These are phyloP conservation scores for Crotalus horridus DNA, from an alignment of 2,113 vertebrate species.

Conservation along the genomic window DNA sequence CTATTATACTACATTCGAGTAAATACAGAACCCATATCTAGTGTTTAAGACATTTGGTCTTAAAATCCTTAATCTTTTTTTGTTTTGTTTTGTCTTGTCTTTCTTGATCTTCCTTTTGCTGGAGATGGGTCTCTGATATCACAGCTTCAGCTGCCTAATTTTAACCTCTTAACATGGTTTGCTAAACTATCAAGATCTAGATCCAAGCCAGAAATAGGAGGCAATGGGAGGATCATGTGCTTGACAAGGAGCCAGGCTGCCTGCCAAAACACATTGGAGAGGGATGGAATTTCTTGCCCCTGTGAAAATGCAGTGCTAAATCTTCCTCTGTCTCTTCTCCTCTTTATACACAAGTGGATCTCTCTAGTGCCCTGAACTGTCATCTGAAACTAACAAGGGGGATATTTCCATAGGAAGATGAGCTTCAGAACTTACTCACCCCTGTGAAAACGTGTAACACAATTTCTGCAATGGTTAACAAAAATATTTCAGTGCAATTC, in stretches of 20 bases:
- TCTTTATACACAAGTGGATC: conserved; percentile 71
- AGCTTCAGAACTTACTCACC: conserved; percentile 68
- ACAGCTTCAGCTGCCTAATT: conserved; percentile 76
- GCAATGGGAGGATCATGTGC: conserved; percentile 76
- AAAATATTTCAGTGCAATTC: conserved; percentile 74
- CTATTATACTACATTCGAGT: conserved; percentile 38
- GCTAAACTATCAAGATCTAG: conserved; percentile 65
- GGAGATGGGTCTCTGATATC: conserved; percentile 72
- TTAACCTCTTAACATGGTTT: conserved; percentile 74
- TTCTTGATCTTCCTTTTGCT: conserved; percentile 68
- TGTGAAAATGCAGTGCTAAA: conserved; percentile 80
- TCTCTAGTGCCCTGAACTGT: conserved; percentile 75
- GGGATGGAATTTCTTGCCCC: conserved; percentile 82
- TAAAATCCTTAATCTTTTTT: conserved; percentile 32
- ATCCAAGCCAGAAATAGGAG: conserved; percentile 82
- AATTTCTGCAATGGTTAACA: conserved; percentile 72
- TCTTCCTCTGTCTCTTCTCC: conserved; percentile 69
- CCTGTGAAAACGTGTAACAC: conserved; percentile 70
- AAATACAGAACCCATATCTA: conserved; percentile 56
- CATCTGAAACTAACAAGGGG: conserved; percentile 78
- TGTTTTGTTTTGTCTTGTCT: conserved; percentile 34
- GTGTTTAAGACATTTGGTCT: conserved; percentile 53
- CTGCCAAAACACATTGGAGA: conserved; percentile 80
- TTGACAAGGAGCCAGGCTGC: conserved; percentile 73
- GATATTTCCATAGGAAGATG: conserved; percentile 71